Evolutionary conservation across 2,888 invertebrate species (phyloP), one percentile per base, ranked within the genome.

Genomic region (Ophraella communa): DNA sequence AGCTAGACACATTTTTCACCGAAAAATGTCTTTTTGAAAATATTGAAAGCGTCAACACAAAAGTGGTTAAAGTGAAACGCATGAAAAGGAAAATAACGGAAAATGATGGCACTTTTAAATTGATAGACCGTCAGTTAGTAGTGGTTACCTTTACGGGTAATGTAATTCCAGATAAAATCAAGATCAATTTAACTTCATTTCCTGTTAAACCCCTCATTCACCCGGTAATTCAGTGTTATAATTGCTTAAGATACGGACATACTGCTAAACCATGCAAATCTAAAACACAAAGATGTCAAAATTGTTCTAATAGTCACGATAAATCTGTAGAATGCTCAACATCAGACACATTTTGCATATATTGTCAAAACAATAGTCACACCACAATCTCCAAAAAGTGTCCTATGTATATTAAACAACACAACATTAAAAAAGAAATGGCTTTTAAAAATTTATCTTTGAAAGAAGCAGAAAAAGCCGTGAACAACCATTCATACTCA

Each of bases 361-460:
- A 45, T 14, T 56, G 44, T 20, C 56, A 56, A 45, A 27, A 7
- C 14, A 44, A 14, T 7, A 44, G 44, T 3, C 27, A 56, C 24
- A 11, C 45, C 5, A 56, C 27, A 45, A 42, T 44, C 39, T 56
- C 23, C 11, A 56, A 56, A 44, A 44, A 44, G 2, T 56, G 44
- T 18, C 56, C 45, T 11, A 27, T 45, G 27, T 45, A 56, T 27
- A 11, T 20, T 39, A 56, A 24, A 23, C 30, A 56, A 30, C 44
- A 27, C 1, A 56, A 44, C 21, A 55, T 42, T 20, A 56, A 30
- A 27, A 45, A 56, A 56, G 24, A 56, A 44, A 45, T 56, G 18
- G 30, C 45, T 18, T 45, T 27, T 11, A 7, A 20, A 3, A 45
- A 56, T 1, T 18, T 56, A 17, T 24, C 17, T 11, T 44, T 10